Base-by-base conservation (phyloP, 2,888 invertebrate species). In the Synanthedon andrenaeformis region DNA sequence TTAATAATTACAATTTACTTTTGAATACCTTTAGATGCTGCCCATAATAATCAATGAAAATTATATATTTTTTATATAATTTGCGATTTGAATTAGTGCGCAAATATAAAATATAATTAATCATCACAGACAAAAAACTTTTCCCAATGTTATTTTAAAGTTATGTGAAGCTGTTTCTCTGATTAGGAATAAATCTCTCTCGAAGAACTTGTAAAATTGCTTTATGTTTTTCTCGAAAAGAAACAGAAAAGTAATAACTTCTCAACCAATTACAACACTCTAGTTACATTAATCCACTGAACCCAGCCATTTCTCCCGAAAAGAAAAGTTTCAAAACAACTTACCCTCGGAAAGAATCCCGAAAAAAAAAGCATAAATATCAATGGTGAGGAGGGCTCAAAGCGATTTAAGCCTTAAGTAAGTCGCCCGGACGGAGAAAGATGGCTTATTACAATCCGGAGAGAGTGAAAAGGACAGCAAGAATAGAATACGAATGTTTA, bases 241-340 rank as follows among this genome's bases (percentile, higher is more conserved):
- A 76, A 77, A 77, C 71, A 71, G 67, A 74, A 76, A 79, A 77
- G 76, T 76, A 76, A 80, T 79, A 81, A 79, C 76, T 79, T 81
- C 72, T 74, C 71, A 72, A 76, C 76, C 79, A 82, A 82, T 81
- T 81, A 82, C 75, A 74, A 76, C 78, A 82, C 76, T 80, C 75
- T 78, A 77, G 76, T 77, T 77, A 81, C 76, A 77, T 80, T 81
- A 79, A 79, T 81, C 74, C 74, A 70, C 68, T 69, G 72, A 74
- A 74, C 69, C 70, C 69, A 61, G 70, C 71, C 67, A 69, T 71
- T 74, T 70, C 70, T 73, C 60, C 68, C 69, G 67, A 73, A 77
- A 75, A 77, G 74, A 70, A 75, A 81, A 79, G 77, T 82, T 81
- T 74, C 68, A 76, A 77, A 82, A 77, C 76, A 79, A 76, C 69